These are phyloP conservation scores for Echinops telfairi DNA, from an alignment of 2,113 vertebrate genomes.

Conservation along the genomic window DNA sequence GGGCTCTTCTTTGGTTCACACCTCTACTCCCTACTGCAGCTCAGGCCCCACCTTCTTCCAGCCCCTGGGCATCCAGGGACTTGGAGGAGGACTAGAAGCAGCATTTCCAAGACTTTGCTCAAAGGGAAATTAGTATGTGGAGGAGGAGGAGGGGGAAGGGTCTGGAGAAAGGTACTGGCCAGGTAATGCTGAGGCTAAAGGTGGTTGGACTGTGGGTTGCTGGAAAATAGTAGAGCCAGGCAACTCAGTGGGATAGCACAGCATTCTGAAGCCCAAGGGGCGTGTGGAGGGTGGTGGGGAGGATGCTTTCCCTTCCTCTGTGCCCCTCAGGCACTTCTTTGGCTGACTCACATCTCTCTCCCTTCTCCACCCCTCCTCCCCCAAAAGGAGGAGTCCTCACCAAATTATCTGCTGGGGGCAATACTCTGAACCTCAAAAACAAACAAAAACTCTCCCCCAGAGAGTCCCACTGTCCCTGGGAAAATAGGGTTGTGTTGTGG, in stretches of 20 bases:
- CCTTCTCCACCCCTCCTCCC: neutral
- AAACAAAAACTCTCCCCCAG: neutral
- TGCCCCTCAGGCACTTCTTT: neutral
- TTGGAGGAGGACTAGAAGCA: neutral
- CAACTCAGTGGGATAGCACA: neutral
- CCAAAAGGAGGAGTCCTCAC: neutral
- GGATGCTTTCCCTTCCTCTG: rapidly evolving
- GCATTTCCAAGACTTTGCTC: neutral
- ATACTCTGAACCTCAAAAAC: neutral
- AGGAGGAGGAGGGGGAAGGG: neutral
- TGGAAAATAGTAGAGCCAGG: neutral
- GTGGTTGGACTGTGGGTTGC: neutral
- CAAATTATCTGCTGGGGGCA: neutral
- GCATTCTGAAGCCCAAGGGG: neutral
- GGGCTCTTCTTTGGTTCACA: too few relatives aligned
- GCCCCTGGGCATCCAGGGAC: neutral
- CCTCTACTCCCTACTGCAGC: neutral
- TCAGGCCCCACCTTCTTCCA: neutral
- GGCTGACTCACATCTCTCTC: neutral
- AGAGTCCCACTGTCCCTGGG: neutral
- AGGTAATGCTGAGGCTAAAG: neutral
- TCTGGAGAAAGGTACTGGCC: neutral
- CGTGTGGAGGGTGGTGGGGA: neutral
- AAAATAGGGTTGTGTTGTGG: neutral
- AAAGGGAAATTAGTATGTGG: neutral